phyloP scores from a whole-genome alignment of 2,888 invertebrate genomes.

The Prosopocoilus inquinatus region DNA sequence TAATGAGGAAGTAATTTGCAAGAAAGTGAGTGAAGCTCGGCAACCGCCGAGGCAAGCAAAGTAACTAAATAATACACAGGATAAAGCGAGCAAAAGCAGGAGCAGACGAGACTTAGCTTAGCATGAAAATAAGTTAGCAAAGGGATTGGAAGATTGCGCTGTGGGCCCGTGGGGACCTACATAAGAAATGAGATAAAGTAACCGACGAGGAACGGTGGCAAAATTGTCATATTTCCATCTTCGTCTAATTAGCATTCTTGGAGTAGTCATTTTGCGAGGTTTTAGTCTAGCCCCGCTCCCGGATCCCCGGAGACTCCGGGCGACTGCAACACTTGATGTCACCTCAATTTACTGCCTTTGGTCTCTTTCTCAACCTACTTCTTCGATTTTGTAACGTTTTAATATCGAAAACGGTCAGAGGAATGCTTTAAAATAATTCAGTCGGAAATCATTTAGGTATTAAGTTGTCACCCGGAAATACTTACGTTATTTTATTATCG shows the following conservation, averaged over 20 bases:
- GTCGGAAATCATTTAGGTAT: too few species aligned
- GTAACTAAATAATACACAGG: constrained; percentile 42
- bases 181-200: constrained; percentile 45
- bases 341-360: constrained; percentile 1
- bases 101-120: constrained; percentile 39
- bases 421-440: too few species aligned
- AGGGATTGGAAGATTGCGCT: constrained; percentile 39
- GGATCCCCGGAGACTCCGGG: not conserved
- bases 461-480: too few species aligned
- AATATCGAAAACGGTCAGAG: not conserved
- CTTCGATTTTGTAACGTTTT: not conserved
- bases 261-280: constrained; percentile 3
- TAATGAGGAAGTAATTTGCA: constrained; percentile 33
- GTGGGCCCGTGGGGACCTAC: constrained; percentile 40
- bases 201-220: constrained; percentile 40
- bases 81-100: constrained; percentile 38
- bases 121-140: constrained; percentile 38
- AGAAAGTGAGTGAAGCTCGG: constrained; percentile 28
- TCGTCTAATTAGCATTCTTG: constrained; percentile 45
- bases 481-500: too few species aligned
- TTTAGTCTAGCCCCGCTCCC: constrained; percentile 2
- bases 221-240: constrained; percentile 45
- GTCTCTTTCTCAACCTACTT: not conserved
- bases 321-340: constrained; percentile 2
- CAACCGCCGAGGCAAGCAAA: constrained; percentile 29